Evolutionary conservation across 2,888 invertebrate species (phyloP).

Genomic region (Drosophila imparisetae): DNA sequence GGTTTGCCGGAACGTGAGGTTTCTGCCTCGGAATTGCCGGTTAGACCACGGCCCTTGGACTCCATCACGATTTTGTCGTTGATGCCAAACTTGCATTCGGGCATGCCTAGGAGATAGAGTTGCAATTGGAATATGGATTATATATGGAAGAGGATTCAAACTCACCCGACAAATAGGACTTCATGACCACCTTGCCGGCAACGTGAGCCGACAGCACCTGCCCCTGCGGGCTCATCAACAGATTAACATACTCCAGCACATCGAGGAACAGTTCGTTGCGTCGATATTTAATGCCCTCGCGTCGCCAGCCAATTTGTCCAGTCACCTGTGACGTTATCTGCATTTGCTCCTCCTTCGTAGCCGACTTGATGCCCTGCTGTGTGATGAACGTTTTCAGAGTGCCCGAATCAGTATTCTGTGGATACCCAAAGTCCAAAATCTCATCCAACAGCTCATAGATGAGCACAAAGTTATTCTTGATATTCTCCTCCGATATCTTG

Average conservation of each 20-base stretch:
- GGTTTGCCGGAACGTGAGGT: conserved; percentile 97
- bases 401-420: conserved; percentile 99
- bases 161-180: conserved; percentile 94
- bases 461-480: conserved; percentile 99
- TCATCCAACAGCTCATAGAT: conserved; percentile 99
- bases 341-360: conserved; percentile 99
- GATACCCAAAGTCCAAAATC: conserved; percentile 99
- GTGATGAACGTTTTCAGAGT: conserved; percentile 99
- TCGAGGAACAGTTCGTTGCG: conserved; percentile 99
- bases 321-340: conserved; percentile 99
- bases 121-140: neutral
- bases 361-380: conserved; percentile 99
- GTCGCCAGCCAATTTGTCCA: conserved; percentile 99
- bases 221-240: conserved; percentile 99
- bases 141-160: neutral
- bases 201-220: conserved; percentile 99
- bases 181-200: conserved; percentile 99
- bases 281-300: conserved; percentile 99
- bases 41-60: conserved; percentile 92
- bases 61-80: conserved; percentile 99
- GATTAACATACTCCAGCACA: conserved; percentile 99
- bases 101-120: conserved; percentile 91
- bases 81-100: conserved; percentile 99
- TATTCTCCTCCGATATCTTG: conserved; percentile 99
- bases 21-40: conserved; percentile 90